phyloP scores from a whole-genome alignment of 2,797 vertebrate genomes.

The Salmo trutta region DNA sequence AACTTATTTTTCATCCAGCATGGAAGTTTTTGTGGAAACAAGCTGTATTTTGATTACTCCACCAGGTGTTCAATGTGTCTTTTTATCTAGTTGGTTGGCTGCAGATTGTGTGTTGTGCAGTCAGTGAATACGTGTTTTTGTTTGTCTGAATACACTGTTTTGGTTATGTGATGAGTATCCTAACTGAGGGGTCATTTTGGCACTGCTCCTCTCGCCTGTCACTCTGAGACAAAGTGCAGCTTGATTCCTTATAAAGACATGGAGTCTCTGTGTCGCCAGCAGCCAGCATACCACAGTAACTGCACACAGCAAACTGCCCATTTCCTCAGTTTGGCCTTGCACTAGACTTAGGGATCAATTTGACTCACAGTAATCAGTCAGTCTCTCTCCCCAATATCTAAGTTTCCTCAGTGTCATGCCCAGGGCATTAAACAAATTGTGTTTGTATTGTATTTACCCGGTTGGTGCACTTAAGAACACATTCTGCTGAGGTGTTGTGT shows the following conservation, averaged over 20 bases:
- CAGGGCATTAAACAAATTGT: constrained; percentile 70
- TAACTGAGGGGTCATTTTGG: constrained; percentile 53
- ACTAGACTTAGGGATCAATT: constrained; percentile 72
- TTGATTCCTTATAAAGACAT: constrained; percentile 73
- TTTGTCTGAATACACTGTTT: constrained; percentile 52
- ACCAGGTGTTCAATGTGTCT: not conserved
- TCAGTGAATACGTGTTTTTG: constrained; percentile 52
- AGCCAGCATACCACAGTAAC: constrained; percentile 68
- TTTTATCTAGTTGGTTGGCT: not conserved
- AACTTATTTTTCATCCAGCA: constrained; percentile 39
- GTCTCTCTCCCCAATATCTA: constrained; percentile 59
- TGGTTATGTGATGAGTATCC: constrained; percentile 59
- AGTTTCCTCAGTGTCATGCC: constrained; percentile 67
- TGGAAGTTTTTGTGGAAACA: constrained; percentile 45
- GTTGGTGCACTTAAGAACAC: constrained; percentile 48
- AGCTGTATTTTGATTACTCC: not conserved
- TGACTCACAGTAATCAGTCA: constrained; percentile 68
- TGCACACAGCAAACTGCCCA: constrained; percentile 61
- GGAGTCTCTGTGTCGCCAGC: constrained; percentile 57
- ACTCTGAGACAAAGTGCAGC: constrained; percentile 70
- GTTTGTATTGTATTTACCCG: constrained; percentile 56
- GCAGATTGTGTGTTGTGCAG: constrained; percentile 16
- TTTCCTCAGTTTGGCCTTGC: constrained; percentile 57
- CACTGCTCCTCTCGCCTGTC: constrained; percentile 51
- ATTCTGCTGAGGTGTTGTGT: constrained; percentile 32